Base-by-base conservation (phyloP, 1,140 invertebrate species). In the Micrasema longulum region DNA sequence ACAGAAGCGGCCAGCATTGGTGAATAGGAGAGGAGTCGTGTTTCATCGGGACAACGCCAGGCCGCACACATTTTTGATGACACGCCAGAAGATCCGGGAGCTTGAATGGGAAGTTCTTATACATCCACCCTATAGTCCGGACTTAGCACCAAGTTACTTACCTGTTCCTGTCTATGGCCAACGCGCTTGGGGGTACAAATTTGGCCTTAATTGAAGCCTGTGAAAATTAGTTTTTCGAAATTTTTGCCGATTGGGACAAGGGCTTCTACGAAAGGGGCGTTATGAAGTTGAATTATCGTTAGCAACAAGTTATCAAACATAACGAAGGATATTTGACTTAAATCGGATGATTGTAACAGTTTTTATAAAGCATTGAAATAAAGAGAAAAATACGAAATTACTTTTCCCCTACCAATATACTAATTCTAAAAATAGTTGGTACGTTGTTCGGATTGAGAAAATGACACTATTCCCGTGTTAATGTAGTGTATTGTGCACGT, bases 281-380 rank as follows among this genome's bases (percentile, higher is more conserved):
- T n/a, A n/a, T n/a, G n/a, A n/a, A n/a, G n/a, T n/a, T n/a, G n/a
- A 50, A n/a, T n/a, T n/a, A n/a, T n/a, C n/a, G n/a, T n/a, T n/a
- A n/a, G n/a, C n/a, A 48, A 50, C 47, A 50, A 50, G 47, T 50
- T 50, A 50, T 50, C 18, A 18, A 50, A 50, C 47, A 50, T 12
- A 50, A 50, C 14, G 47, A 18, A 2, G 47, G n/a, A 50, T 50
- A 16, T 50, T 50, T 50, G 47, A 50, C 47, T 50, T 50, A 50
- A 50, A 50, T 50, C 18, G 47, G 47, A 35, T n/a, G 22, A 23
- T 55, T 55, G 1, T 31, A 55, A 55, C 22, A 55, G 1, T 55
- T 55, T 55, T 55, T 55, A 35, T 55, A 55, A 55, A 14, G 52
- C 22, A 35, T 55, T 55, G 22, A 55, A 55, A 35, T 35, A 31